Conservation (phyloP, 2,113 vertebrate species). For the Sterrhoptilus dennistouni region DNA sequence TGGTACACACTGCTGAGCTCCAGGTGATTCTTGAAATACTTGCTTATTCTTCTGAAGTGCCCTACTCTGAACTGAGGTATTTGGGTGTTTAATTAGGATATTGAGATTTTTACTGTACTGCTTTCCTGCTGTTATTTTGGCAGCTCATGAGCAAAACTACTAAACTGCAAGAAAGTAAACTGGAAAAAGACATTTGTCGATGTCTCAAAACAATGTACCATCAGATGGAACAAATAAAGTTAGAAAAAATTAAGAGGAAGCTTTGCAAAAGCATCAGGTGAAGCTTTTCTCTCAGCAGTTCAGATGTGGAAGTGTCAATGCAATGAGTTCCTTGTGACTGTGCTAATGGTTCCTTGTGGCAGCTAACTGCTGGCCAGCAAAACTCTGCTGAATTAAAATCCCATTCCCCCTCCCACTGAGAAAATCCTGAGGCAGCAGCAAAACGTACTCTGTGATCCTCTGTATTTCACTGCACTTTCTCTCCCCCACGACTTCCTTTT, state of each 20-base stretch:
- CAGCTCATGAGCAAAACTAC: neutral
- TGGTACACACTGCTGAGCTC: neutral
- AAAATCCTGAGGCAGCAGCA: neutral
- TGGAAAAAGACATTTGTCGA: neutral
- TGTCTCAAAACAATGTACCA: neutral
- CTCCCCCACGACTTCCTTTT: neutral
- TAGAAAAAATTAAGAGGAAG: neutral
- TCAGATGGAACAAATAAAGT: neutral
- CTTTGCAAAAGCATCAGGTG: neutral
- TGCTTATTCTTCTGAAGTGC: neutral
- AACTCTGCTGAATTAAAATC: neutral
- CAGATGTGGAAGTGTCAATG: neutral
- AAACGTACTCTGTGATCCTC: rapidly evolving
- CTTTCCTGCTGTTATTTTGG: neutral
- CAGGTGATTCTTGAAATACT: rapidly evolving
- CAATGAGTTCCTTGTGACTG: neutral
- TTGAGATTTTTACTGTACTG: neutral
- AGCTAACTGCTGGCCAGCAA: neutral
- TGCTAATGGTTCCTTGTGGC: neutral
- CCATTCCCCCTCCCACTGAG: neutral
- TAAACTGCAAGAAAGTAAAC: neutral
- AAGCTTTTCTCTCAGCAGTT: neutral
- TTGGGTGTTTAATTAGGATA: neutral
- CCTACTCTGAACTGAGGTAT: neutral
- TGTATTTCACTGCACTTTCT: neutral